phyloP scores from a whole-genome alignment of 1,140 invertebrate genomes.

The Aphelinus atriplicis region DNA sequence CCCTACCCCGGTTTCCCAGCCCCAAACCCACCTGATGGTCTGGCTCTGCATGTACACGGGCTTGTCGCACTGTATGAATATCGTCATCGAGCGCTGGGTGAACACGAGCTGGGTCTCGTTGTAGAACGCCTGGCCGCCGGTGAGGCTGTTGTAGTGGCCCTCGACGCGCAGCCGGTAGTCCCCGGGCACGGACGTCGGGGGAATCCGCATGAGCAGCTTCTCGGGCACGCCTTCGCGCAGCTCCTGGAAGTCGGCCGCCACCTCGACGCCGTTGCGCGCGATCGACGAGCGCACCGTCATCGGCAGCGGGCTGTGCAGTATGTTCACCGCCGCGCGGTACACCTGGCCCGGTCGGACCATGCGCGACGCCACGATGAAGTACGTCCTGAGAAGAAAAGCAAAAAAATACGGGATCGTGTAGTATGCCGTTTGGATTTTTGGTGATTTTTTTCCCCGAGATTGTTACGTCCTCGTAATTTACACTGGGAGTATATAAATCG shows the following conservation, averaged over 20 bases:
- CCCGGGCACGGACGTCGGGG: slow-evolving; percentile 82
- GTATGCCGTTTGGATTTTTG: neutral
- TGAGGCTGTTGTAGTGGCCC: slow-evolving; percentile 84
- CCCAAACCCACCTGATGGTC: slow-evolving; percentile 62
- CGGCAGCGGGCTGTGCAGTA: slow-evolving; percentile 77
- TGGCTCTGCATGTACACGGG: slow-evolving; percentile 95
- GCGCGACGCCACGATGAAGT: slow-evolving; percentile 86
- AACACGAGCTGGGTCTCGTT: slow-evolving; percentile 85
- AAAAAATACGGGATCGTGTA: neutral
- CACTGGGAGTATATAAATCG: too few species aligned
- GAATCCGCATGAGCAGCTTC: slow-evolving; percentile 83
- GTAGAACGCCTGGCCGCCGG: slow-evolving; percentile 84
- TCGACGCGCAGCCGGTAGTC: slow-evolving; percentile 89
- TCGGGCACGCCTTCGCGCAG: slow-evolving; percentile 85
- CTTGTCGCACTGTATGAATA: slow-evolving; percentile 95
- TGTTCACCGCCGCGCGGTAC: slow-evolving; percentile 83
- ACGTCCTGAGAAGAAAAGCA: slow-evolving; percentile 70
- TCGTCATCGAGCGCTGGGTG: slow-evolving; percentile 91
- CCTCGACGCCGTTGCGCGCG: slow-evolving; percentile 86
- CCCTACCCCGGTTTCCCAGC: too few species aligned
- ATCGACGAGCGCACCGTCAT: slow-evolving; percentile 85
- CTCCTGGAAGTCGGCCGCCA: slow-evolving; percentile 78
- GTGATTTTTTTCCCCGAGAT: too few species aligned
- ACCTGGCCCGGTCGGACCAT: slow-evolving; percentile 88
- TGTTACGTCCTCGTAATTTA: too few species aligned